phyloP scores from a whole-genome alignment of 2,888 invertebrate species.

The Lamellibrachia satsuma region DNA sequence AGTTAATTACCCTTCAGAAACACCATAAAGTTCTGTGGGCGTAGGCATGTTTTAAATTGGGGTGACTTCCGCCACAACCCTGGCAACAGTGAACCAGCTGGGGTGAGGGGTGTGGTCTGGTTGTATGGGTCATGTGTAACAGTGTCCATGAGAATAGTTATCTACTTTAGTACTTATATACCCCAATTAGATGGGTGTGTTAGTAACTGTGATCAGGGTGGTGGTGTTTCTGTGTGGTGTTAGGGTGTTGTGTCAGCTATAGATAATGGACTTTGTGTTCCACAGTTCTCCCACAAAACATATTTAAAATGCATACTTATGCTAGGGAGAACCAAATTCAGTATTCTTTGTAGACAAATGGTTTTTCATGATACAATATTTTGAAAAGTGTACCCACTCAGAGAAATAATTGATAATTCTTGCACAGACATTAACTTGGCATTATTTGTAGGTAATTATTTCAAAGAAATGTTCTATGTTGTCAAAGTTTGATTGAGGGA shows the following conservation, averaged over 20 bases:
- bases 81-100: neutral
- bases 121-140: neutral
- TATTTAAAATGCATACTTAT: neutral
- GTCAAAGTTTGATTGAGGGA: neutral
- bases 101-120: neutral
- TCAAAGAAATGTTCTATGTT: neutral
- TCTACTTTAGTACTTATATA: neutral
- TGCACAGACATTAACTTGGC: neutral
- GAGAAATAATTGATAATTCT: neutral
- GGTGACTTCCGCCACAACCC: neutral
- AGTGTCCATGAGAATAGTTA: neutral
- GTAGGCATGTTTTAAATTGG: neutral
- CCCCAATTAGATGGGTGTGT: conserved; percentile 12
- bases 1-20: neutral
- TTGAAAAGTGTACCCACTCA: neutral
- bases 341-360: neutral
- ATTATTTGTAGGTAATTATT: neutral
- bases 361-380: neutral
- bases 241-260: neutral
- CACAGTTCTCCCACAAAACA: neutral
- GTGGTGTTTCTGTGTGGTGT: neutral
- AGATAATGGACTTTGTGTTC: neutral
- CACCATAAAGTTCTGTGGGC: neutral
- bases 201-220: neutral
- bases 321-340: neutral